A percentile compares a stretch with the other conserved stretches of the same genome.
Evolutionary conservation across 2,888 invertebrate species (phyloP).

Genomic region (Periphyllus acericola): DNA sequence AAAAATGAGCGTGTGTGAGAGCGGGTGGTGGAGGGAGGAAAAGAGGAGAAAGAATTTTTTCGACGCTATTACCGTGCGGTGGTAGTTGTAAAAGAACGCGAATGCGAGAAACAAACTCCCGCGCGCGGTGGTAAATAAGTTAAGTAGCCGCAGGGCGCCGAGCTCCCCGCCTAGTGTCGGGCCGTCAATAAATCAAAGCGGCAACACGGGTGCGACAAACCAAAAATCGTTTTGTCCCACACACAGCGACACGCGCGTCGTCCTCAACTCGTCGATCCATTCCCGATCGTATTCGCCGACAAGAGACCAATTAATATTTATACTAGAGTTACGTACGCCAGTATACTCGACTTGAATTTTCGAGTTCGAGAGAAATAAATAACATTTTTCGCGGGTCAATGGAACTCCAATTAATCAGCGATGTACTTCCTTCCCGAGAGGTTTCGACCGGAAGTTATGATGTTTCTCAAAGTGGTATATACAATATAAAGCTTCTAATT

Average conservation of each 20-base stretch:
- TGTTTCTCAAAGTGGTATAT: no score
- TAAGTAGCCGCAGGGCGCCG: background rate
- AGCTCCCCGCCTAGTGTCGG: background rate
- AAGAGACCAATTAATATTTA: background rate
- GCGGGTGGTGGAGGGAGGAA: background rate
- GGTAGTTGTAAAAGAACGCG: background rate
- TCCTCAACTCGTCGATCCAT: background rate
- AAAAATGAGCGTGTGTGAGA: no score
- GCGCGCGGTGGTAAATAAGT: background rate
- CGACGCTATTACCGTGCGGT: background rate
- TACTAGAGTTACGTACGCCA: background rate
- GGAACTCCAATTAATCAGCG: background rate
- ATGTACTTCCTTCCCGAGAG: background rate
- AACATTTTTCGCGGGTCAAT: background rate
- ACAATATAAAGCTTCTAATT: no score
- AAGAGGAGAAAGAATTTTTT: background rate
- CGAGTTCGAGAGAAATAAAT: background rate
- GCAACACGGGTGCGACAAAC: background rate
- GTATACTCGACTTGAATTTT: background rate
- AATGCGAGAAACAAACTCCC: background rate
- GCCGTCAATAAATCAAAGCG: constrained; percentile 21
- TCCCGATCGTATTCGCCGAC: background rate
- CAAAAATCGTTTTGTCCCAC: constrained; percentile 24
- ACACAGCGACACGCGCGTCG: no score
- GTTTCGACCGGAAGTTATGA: background rate